phyloP scores from a whole-genome alignment of 2,888 invertebrate genomes.

The Xanthia icteritia region DNA sequence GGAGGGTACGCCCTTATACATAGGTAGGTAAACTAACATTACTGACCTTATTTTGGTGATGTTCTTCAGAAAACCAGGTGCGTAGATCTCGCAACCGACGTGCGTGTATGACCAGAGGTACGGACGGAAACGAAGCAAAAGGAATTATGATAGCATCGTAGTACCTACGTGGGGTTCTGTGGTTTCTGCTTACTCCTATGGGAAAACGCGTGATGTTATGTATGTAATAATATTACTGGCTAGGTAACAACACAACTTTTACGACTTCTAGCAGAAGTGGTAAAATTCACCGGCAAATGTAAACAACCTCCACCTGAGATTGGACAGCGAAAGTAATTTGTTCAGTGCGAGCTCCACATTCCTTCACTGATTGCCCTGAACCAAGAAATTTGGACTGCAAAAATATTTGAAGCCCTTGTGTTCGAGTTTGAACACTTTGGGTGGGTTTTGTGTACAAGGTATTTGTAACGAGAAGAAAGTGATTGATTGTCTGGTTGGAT shows the following conservation, averaged over 20 bases:
- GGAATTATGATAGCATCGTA: neutral
- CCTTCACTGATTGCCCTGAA: slow-evolving; percentile 45
- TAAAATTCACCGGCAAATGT: slow-evolving; percentile 10
- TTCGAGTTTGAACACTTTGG: neutral
- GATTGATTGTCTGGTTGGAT: no score
- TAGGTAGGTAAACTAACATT: neutral
- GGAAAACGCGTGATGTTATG: neutral
- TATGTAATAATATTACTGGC: neutral
- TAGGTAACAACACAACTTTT: no score
- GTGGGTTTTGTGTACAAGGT: no score
- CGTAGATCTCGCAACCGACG: no score
- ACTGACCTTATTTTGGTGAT: neutral
- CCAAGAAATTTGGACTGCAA: slow-evolving; percentile 31
- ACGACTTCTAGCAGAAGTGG: neutral
- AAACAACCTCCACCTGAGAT: slow-evolving; percentile 34
- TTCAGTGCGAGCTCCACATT: slow-evolving; percentile 41
- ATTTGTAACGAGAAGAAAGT: no score
- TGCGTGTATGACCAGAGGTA: neutral
- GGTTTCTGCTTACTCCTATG: neutral
- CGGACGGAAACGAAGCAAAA: neutral
- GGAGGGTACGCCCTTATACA: no score
- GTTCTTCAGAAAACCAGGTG: neutral
- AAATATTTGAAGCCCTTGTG: neutral
- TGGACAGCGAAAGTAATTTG: slow-evolving; percentile 44
- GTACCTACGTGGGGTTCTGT: neutral